phyloP scores from a whole-genome alignment of 2,888 invertebrate species.

The Epirrhoe alternata region DNA sequence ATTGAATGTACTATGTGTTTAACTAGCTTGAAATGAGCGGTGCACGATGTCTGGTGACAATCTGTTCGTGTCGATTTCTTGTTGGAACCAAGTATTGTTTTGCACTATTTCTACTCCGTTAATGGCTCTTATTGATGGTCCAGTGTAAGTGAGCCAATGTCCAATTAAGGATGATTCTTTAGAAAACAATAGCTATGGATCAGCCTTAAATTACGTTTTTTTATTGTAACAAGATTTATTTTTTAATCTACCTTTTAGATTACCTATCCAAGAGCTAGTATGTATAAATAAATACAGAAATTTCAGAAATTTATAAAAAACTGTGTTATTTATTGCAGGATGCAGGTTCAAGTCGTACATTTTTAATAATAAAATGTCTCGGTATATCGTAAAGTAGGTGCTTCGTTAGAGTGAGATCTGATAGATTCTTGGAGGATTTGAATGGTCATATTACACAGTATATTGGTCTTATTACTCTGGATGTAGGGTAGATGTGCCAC shows the following conservation, averaged over 20 bases:
- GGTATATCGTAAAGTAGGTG: too few species aligned
- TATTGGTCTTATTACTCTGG: background rate
- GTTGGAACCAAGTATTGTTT: slow-evolving; percentile 15
- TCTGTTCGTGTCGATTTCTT: slow-evolving; percentile 17
- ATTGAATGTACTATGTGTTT: slow-evolving; percentile 37
- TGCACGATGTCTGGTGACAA: slow-evolving; percentile 19
- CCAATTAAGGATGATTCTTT: background rate
- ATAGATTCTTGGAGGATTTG: too few species aligned
- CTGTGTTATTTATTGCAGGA: too few species aligned
- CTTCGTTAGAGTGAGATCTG: too few species aligned
- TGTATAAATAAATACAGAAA: too few species aligned
- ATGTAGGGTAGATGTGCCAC: slow-evolving; percentile 21
- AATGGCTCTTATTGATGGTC: background rate
- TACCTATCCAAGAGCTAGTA: too few species aligned
- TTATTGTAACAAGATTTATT: background rate
- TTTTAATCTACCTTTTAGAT: background rate
- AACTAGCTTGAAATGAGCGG: slow-evolving; percentile 17
- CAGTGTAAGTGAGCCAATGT: background rate
- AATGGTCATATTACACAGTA: too few species aligned
- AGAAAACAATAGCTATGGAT: background rate
- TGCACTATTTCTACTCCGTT: background rate
- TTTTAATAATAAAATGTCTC: too few species aligned
- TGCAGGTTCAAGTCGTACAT: too few species aligned
- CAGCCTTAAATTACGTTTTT: background rate
- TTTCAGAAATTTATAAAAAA: too few species aligned